Base-by-base conservation (phyloP, 2,797 vertebrate genomes). In the Momotus momota region DNA sequence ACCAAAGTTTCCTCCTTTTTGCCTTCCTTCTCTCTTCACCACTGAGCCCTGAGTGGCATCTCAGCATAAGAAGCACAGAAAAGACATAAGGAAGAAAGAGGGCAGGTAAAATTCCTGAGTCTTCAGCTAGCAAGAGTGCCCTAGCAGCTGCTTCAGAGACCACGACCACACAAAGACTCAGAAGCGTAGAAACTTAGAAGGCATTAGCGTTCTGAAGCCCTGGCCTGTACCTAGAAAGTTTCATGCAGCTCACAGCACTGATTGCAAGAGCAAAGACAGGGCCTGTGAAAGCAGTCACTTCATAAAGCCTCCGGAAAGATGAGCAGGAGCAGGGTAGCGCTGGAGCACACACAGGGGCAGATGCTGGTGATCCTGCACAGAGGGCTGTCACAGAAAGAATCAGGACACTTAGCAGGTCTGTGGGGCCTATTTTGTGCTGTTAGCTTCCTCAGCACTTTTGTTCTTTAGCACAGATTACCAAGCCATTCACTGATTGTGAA, bases 181-280 rank as follows among this genome's bases (percentile, higher is more conserved):
- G 20, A 70, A 29, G 58, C 0, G 0, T 0, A n/a, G 69, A n/a
- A 46, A 73, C 33, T 38, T 26, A 65, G 46, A 26, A 78, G 51
- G 57, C 27, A 18, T 22, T 8, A 1, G 11, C 2, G 0, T 20
- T 77, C 41, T 33, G 66, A 79, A 79, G 51, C 26, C 12, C 61
- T 67, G 35, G 21, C 19, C 61, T 48, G 26, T 27, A 40, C 7
- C 9, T 20, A 19, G 20, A 38, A 40, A 33, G 38, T 6, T 45
- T n/a, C 48, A 22, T 2, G 20, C 31, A 67, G 52, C 16, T 60
- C 0, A 0, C 8, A 26, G 65, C 57, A 60, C 43, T 7, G 52
- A 40, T 38, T 2, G 0, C 12, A 43, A 43, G 21, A 79, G 54
- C 51, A 65, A 65, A 87, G 46, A 15, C 2, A 12, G 25, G 22